These are phyloP conservation scores for Drosophila nr. perissopoda DNA, from an alignment of 2,888 invertebrate species.

Conservation along the genomic window DNA sequence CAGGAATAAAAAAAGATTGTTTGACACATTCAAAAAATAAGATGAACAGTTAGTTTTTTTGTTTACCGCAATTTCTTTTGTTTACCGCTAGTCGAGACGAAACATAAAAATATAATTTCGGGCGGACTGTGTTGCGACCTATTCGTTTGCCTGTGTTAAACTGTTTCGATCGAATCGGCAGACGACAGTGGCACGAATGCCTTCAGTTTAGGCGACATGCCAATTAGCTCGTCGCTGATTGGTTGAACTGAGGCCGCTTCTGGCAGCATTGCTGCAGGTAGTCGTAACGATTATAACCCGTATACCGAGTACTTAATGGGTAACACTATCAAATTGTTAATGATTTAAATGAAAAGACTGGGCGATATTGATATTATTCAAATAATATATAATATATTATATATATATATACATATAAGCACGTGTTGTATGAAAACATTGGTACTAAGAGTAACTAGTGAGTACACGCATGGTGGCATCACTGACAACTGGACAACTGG, in stretches of 20 bases:
- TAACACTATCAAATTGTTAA: background rate
- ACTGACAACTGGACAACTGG: background rate
- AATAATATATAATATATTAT: background rate
- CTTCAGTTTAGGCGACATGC: conserved; percentile 41
- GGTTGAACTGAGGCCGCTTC: conserved; percentile 53
- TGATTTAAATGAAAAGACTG: background rate
- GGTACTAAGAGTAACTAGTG: background rate
- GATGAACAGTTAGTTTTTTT: conserved; percentile 16
- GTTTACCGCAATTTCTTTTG: conserved; percentile 63
- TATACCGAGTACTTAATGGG: conserved; percentile 12
- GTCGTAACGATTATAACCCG: conserved; percentile 21
- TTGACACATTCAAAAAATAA: conserved; percentile 15
- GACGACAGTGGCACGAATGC: conserved; percentile 39
- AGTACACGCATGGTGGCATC: background rate
- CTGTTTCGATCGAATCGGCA: conserved; percentile 50
- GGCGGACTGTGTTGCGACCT: conserved; percentile 31
- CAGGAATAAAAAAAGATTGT: conserved; percentile 45
- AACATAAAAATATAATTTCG: conserved; percentile 35
- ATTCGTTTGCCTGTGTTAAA: conserved; percentile 53
- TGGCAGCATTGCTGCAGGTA: conserved; percentile 49
- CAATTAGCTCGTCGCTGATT: conserved; percentile 43
- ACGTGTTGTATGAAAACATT: background rate
- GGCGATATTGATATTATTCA: background rate
- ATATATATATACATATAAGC: background rate
- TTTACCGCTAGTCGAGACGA: conserved; percentile 70